These are phyloP conservation scores for Philhelius pedissequus DNA, from an alignment of 2,888 invertebrate species.

Conservation along the genomic window DNA sequence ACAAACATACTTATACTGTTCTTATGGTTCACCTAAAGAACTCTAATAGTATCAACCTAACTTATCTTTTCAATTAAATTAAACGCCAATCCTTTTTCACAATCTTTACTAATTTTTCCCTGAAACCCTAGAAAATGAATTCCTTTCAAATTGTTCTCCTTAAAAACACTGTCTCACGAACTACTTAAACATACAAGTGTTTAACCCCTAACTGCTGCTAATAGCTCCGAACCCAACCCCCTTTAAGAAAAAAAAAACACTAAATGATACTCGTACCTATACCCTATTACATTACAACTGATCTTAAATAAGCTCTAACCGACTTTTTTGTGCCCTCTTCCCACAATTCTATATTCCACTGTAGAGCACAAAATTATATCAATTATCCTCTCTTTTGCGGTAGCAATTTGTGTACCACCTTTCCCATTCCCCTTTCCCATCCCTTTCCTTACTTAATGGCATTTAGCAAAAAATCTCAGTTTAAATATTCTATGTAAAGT, in stretches of 20 bases:
- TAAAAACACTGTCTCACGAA: neutral
- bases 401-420: constrained; percentile 44
- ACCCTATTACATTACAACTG: neutral
- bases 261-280: too few relatives aligned
- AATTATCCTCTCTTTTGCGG: constrained; percentile 54
- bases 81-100: neutral
- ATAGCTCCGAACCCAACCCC: neutral
- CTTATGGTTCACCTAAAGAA: too few relatives aligned
- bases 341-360: neutral
- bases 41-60: too few relatives aligned
- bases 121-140: neutral
- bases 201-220: neutral
- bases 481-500: constrained; percentile 21
- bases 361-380: constrained; percentile 36
- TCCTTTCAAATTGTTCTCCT: neutral
- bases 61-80: too few relatives aligned
- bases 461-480: constrained; percentile 50
- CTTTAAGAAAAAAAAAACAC: neutral
- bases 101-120: neutral
- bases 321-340: neutral
- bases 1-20: too few relatives aligned
- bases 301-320: neutral
- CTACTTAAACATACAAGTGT: neutral
- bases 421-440: neutral
- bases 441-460: neutral